Percentiles rank a stretch among this genome's conserved stretches.
Evolutionary conservation across 2,888 invertebrate species (phyloP).

Genomic region (Aquatica leii): DNA sequence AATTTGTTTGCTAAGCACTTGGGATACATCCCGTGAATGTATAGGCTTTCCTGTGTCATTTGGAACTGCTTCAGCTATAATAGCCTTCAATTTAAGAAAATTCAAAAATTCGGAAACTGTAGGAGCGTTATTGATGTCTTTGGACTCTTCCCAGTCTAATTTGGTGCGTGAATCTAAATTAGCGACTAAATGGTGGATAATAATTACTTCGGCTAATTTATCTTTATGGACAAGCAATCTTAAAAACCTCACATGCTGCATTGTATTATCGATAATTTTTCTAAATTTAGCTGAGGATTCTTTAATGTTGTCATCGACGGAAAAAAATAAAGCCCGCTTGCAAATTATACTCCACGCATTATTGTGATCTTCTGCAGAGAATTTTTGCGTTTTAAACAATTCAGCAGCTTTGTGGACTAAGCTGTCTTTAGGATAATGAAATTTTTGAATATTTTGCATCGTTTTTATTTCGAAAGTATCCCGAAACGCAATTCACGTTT

Average conservation of each 20-base stretch:
- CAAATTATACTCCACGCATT: too few relatives aligned
- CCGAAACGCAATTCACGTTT: too few relatives aligned
- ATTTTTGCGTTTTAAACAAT: conserved; percentile 39
- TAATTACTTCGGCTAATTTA: not conserved
- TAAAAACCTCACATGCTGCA: conserved; percentile 19
- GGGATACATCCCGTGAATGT: not conserved
- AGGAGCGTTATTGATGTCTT: not conserved
- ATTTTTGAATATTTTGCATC: too few relatives aligned
- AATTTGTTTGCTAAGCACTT: not conserved
- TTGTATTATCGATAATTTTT: too few relatives aligned
- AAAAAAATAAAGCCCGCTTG: too few relatives aligned
- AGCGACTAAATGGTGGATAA: too few relatives aligned
- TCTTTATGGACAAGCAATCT: not conserved
- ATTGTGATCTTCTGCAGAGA: too few relatives aligned
- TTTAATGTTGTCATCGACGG: not conserved
- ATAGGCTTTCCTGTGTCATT: not conserved
- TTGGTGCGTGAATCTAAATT: too few relatives aligned
- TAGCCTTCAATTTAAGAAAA: conserved; percentile 12
- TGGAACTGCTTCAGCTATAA: not conserved
- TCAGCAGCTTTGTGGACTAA: too few relatives aligned
- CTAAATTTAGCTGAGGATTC: too few relatives aligned
- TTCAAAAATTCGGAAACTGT: not conserved
- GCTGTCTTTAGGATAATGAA: too few relatives aligned
- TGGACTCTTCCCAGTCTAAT: conserved; percentile 15
- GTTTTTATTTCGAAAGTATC: too few relatives aligned